Evolutionary conservation across 2,888 invertebrate genomes (phyloP).

Genomic region (Chaitophorus viminalis): DNA sequence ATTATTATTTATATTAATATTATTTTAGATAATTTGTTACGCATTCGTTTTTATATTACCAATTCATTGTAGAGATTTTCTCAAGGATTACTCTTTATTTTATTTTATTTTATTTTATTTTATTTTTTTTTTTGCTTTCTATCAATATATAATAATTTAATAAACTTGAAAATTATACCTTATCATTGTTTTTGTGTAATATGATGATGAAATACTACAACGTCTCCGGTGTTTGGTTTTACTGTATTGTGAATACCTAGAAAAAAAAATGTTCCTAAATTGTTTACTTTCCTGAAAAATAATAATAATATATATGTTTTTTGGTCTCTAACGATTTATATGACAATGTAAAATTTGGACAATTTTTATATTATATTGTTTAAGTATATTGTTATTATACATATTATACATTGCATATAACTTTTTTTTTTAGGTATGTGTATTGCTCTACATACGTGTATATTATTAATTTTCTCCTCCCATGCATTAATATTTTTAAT

Average conservation of each 20-base stretch:
- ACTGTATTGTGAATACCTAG: conserved; percentile 1
- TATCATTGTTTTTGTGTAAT: conserved; percentile 17
- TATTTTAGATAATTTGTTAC: conserved; percentile 61
- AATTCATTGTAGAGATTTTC: conserved; percentile 36
- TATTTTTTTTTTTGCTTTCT: background rate
- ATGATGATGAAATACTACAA: background rate
- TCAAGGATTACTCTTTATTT: conserved; percentile 10
- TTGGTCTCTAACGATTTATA: background rate
- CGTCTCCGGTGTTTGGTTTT: conserved; percentile 38
- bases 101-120: too few species aligned
- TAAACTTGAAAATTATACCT: conserved; percentile 1
- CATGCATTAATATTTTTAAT: background rate
- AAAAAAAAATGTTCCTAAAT: conserved; percentile 59
- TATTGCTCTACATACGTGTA: background rate
- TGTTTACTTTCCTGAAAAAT: conserved; percentile 41
- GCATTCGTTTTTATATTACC: conserved; percentile 41
- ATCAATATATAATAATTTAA: background rate
- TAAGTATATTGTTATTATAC: conserved; percentile 4
- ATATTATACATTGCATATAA: background rate
- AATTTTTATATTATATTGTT: background rate
- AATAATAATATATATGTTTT: conserved; percentile 22
- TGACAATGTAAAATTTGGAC: background rate
- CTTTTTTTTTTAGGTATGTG: background rate
- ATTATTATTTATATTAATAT: conserved; percentile 34
- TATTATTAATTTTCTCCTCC: background rate